phyloP scores from a whole-genome alignment of 2,797 vertebrate species.

The Choloepus didactylus region DNA sequence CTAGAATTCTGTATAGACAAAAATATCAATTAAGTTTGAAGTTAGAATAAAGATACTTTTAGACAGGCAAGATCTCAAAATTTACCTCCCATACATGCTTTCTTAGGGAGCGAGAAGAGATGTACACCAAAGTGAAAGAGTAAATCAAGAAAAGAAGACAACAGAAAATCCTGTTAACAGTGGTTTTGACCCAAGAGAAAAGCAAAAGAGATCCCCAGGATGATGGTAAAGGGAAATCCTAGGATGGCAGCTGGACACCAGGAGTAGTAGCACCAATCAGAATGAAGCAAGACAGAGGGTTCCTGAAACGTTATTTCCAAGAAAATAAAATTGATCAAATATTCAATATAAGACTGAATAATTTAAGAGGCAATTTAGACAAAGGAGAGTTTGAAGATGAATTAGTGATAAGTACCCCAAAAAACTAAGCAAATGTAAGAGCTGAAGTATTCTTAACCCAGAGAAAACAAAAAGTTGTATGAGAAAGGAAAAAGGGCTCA shows the following conservation, averaged over 20 bases:
- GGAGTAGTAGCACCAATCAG: neutral
- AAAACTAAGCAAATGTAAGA: conserved; percentile 32
- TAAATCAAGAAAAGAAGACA: neutral
- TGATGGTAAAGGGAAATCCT: neutral
- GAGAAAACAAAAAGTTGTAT: conserved; percentile 9
- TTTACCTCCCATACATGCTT: neutral
- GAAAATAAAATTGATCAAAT: conserved; percentile 26
- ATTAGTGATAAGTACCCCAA: neutral
- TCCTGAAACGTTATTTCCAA: neutral
- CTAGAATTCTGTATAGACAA: neutral
- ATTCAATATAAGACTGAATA: neutral
- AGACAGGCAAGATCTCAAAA: neutral
- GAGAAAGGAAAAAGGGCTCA: neutral
- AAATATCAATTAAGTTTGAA: conserved; percentile 20
- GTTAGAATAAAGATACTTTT: neutral
- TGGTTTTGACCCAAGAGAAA: neutral
- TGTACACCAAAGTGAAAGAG: neutral
- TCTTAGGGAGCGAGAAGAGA: neutral
- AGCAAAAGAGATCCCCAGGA: neutral
- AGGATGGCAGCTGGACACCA: neutral
- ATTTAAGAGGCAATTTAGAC: conserved; percentile 7
- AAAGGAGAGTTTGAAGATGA: neutral
- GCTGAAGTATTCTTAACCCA: neutral
- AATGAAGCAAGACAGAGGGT: neutral
- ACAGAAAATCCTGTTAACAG: neutral